phyloP scores from a whole-genome alignment of 2,888 invertebrate genomes.

The Cerastoderma edule region DNA sequence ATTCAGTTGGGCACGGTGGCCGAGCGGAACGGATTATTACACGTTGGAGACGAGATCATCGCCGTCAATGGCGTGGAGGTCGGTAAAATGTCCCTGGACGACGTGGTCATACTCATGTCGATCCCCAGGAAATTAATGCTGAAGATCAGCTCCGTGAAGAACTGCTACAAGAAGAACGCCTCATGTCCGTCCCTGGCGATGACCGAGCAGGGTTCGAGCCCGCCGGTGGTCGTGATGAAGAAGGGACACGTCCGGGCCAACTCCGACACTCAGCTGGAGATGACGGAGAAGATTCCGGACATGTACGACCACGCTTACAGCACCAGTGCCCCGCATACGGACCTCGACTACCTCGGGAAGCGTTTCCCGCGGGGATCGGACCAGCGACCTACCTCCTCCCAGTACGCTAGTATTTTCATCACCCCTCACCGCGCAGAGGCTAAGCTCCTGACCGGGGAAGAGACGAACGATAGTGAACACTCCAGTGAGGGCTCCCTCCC shows the following conservation, averaged over 20 bases:
- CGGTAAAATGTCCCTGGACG: slow-evolving; percentile 98
- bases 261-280: slow-evolving; percentile 78
- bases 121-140: slow-evolving; percentile 97
- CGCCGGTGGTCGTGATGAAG: slow-evolving; percentile 81
- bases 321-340: slow-evolving; percentile 65
- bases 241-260: slow-evolving; percentile 75
- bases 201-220: slow-evolving; percentile 78
- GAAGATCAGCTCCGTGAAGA: slow-evolving; percentile 88
- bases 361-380: slow-evolving; percentile 66
- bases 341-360: slow-evolving; percentile 62
- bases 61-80: slow-evolving; percentile 99
- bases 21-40: slow-evolving; percentile 97
- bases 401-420: slow-evolving; percentile 80
- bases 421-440: slow-evolving; percentile 79
- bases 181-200: slow-evolving; percentile 79
- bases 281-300: slow-evolving; percentile 80
- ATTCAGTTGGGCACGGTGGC: slow-evolving; percentile 98
- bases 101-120: slow-evolving; percentile 99
- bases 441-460: slow-evolving; percentile 73
- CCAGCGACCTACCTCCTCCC: slow-evolving; percentile 67
- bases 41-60: slow-evolving; percentile 99
- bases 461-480: slow-evolving; percentile 74
- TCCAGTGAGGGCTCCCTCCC: slow-evolving; percentile 78
- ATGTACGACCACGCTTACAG: slow-evolving; percentile 70
- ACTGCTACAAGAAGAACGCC: slow-evolving; percentile 78